Base-by-base conservation (phyloP, 2,113 vertebrate species). In the Nerophis ophidion region DNA sequence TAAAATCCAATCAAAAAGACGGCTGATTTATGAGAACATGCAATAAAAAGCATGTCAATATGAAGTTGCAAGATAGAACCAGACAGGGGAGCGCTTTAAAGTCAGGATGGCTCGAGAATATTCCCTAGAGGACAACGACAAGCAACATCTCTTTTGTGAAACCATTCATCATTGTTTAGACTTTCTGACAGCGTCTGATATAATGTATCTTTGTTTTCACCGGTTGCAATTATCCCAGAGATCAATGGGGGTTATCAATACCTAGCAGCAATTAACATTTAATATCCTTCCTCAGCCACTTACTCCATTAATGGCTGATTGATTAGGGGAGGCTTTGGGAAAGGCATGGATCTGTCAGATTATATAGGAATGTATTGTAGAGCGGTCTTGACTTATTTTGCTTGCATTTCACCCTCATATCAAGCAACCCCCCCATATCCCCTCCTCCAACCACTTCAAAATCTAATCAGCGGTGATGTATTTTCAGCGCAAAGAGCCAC, bases 241-340 rank as follows among this genome's bases (percentile, higher is more conserved):
- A 89, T 90, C 89, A 84, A 90, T 90, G 71, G 55, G 36, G 66
- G 77, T 81, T 86, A 89, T 90, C 87, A 77, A 90, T 90, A 88
- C 79, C 84, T 85, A 86, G 84, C 88, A 89, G 86, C 89, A 90
- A 90, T 90, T 90, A 90, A 90, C 88, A 90, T 90, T 90, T 90
- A 88, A 90, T 90, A 90, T 89, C 89, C 84, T 85, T 88, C 81
- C 84, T 86, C 84, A 88, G 86, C 86, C 87, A 89, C 88, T 90
- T 90, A 88, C 83, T 90, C 88, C 88, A 90, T 90, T 90, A 90
- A 88, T 88, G 83, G 79, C 15, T 79, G 82, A 90, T 90, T 89
- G 88, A 90, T 90, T 90, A 88, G 89, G 84, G 72, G 42, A 68
- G 68, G 58, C 58, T 74, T 26, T 80, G 66, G 75, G 79, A 83